Evolutionary conservation across 2,797 vertebrate genomes (phyloP), one percentile per base, ranked within the genome.

Genomic region (Adelosebastes latens): DNA sequence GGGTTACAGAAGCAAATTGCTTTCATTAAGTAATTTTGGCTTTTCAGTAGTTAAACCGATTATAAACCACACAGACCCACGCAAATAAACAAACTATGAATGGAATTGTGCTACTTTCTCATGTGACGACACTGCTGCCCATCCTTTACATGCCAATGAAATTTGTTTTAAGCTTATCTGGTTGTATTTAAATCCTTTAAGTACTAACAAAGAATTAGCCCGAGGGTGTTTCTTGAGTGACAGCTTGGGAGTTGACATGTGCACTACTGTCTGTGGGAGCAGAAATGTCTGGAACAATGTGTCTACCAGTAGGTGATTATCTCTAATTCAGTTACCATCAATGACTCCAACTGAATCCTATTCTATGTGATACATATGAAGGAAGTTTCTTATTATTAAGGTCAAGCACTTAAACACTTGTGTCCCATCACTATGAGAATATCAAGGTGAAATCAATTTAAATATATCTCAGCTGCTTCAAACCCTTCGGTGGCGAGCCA

Each of bases 391-490:
- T 52, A 72, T 80, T 46, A 69, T 55, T 76, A 73, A 79, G 78
- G 87, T 85, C 81, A 87, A 86, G 27, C 55, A 55, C 83, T 85
- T 82, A 86, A 88, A 87, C 31, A 70, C 70, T 62, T 27, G 42
- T 18, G 70, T 72, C 36, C n/a, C 75, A 27, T 71, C 27, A 27
- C 25, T 11, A 65, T 77, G 64, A 71, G 12, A 65, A 84, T 56
- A 91, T 83, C 82, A 89, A 77, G 80, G 80, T 88, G 83, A 80
- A 81, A 77, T 88, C 81, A 74, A 60, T 82, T 85, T 86, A 65
- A 85, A 81, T 72, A 81, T 75, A 55, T 34, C 72, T 83, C 72
- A 75, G 55, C 52, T 42, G 52, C 79, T 89, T 90, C 79, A 86
- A 87, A 91, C 20, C n/a, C 69, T 68, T 79, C 73, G 63, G 2